Conservation (phyloP, 2,797 vertebrate species). For the Chromis chromis region DNA sequence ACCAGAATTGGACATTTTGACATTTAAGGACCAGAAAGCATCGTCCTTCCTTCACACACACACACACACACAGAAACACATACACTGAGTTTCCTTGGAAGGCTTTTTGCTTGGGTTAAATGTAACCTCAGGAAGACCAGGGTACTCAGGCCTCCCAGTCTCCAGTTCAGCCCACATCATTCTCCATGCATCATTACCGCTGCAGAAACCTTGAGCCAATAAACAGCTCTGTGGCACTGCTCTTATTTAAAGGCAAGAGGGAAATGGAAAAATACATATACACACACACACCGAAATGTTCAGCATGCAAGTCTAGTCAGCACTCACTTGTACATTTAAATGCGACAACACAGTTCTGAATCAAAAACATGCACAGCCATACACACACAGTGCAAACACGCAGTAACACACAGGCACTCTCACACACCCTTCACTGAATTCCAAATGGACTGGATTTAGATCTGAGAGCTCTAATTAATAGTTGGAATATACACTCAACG, state of each 20-base stretch:
- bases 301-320: conserved; percentile 4
- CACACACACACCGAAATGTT: conserved; percentile 1
- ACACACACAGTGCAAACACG: not conserved
- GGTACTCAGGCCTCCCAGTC: conserved; percentile 57
- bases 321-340: conserved; percentile 37
- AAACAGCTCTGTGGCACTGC: conserved; percentile 80
- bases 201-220: conserved; percentile 84
- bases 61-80: conserved; percentile 12
- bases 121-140: conserved; percentile 70
- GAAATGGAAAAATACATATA: conserved; percentile 63
- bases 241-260: conserved; percentile 76
- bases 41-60: conserved; percentile 4
- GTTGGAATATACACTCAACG: conserved; percentile 37
- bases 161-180: conserved; percentile 75
- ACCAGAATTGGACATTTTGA: conserved; percentile 42
- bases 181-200: conserved; percentile 85
- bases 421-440: conserved; percentile 35
- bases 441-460: conserved; percentile 48
- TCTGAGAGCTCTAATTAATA: conserved; percentile 64
- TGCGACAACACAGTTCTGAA: conserved; percentile 33
- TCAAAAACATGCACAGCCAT: conserved; percentile 13
- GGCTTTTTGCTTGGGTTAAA: conserved; percentile 53
- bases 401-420: not conserved
- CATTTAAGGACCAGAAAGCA: conserved; percentile 25
- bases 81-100: conserved; percentile 42